Conservation (phyloP, 1,140 invertebrate species). For the Tribolium castaneum region DNA sequence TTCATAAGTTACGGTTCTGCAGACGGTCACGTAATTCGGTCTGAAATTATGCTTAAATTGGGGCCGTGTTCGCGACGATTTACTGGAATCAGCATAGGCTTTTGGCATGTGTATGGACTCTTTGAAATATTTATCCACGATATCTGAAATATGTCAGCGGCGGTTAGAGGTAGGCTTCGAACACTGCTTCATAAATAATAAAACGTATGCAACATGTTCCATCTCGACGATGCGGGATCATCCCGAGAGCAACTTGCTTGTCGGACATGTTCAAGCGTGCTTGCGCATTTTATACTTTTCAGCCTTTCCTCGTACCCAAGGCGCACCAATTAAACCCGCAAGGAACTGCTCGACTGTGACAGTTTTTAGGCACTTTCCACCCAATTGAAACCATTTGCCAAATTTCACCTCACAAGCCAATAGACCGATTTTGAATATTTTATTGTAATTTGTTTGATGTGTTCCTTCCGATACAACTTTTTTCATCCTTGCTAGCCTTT, state of each 20-base stretch:
- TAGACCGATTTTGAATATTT: background rate
- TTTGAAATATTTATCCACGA: slow-evolving; percentile 43
- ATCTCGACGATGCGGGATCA: slow-evolving; percentile 39
- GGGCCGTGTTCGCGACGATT: background rate
- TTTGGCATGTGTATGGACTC: slow-evolving; percentile 45
- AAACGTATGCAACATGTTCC: slow-evolving; percentile 37
- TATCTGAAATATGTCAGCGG: slow-evolving; percentile 44
- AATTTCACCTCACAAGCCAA: background rate
- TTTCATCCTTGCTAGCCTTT: background rate
- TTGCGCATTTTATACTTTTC: slow-evolving; percentile 9
- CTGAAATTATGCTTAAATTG: background rate
- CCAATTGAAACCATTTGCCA: background rate
- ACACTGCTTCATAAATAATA: slow-evolving; percentile 43
- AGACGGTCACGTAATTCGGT: background rate
- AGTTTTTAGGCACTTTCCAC: background rate
- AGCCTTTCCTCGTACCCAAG: background rate
- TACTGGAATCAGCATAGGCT: background rate
- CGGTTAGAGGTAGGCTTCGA: slow-evolving; percentile 32
- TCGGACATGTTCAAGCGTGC: slow-evolving; percentile 20
- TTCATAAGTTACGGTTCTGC: background rate
- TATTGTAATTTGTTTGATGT: slow-evolving; percentile 6
- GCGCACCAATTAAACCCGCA: background rate
- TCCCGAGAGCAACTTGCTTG: slow-evolving; percentile 29
- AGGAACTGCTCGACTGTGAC: background rate
- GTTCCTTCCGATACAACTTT: background rate